These are phyloP conservation scores for Melanotaenia parkinsoni DNA, from an alignment of 2,797 vertebrate species.

Conservation along the genomic window DNA sequence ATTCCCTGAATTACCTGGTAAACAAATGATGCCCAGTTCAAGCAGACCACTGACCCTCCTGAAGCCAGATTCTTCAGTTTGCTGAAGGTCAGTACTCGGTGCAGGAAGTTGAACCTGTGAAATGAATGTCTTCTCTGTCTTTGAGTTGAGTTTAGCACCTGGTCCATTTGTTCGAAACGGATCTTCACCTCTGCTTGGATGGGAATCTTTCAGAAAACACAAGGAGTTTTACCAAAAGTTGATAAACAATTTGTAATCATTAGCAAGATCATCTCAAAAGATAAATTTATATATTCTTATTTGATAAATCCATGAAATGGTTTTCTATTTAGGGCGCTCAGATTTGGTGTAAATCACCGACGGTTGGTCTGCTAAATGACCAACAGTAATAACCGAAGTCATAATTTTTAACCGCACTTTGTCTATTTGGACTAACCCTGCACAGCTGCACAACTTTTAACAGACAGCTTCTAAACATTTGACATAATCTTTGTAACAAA, in stretches of 20 bases:
- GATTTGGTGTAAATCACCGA: not conserved
- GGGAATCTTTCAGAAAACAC: conserved; percentile 56
- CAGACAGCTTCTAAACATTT: conserved; percentile 40
- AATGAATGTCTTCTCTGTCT: conserved; percentile 46
- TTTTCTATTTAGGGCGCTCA: no score
- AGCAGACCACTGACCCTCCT: conserved; percentile 78
- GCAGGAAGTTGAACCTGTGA: conserved; percentile 30
- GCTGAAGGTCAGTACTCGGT: conserved; percentile 26
- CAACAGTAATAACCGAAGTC: conserved; percentile 17
- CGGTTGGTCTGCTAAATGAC: conserved; percentile 3
- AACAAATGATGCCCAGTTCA: conserved; percentile 84
- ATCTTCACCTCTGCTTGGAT: conserved; percentile 48
- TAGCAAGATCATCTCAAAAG: not conserved
- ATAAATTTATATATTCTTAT: no score
- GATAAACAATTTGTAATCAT: not conserved
- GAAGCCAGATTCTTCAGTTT: conserved; percentile 57
- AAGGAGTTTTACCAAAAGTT: conserved; percentile 9
- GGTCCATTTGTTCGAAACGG: conserved; percentile 44
- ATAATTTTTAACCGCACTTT: conserved; percentile 23
- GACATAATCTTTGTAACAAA: conserved; percentile 50
- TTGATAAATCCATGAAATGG: not conserved
- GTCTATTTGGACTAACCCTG: conserved; percentile 13
- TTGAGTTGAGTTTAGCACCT: conserved; percentile 37
- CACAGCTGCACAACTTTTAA: conserved; percentile 43
- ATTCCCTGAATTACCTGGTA: conserved; percentile 85